These are phyloP conservation scores for Otus scops DNA, from an alignment of 2,797 vertebrate genomes.

Conservation along the genomic window DNA sequence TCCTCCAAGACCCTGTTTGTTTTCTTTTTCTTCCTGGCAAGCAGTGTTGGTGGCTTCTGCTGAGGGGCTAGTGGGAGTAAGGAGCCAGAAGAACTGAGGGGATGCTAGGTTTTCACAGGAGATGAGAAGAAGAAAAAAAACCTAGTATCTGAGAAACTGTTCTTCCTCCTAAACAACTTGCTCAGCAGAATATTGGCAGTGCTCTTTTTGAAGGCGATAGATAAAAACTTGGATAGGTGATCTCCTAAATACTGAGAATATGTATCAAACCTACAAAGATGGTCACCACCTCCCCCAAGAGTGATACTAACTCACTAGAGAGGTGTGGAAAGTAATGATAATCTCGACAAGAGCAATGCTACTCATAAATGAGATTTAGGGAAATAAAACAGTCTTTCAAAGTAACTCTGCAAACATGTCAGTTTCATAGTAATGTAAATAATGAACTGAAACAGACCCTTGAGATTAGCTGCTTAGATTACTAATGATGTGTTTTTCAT, in stretches of 20 bases:
- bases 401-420: accelerated
- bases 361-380: neutral
- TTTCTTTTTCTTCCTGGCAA: neutral
- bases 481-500: accelerated
- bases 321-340: neutral
- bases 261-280: neutral
- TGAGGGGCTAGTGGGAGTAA: neutral
- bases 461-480: neutral
- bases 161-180: neutral
- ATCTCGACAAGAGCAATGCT: neutral
- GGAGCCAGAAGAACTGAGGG: neutral
- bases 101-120: neutral
- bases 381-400: neutral
- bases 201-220: neutral
- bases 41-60: neutral
- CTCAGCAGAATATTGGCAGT: neutral
- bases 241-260: neutral
- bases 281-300: neutral
- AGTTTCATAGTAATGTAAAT: accelerated
- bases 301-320: neutral
- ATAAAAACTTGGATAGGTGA: neutral
- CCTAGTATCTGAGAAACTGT: neutral
- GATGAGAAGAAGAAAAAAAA: neutral
- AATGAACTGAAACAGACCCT: neutral
- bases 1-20: neutral